Conservation (phyloP, 2,888 invertebrate species). For the Rhamphomyia laevipes region DNA sequence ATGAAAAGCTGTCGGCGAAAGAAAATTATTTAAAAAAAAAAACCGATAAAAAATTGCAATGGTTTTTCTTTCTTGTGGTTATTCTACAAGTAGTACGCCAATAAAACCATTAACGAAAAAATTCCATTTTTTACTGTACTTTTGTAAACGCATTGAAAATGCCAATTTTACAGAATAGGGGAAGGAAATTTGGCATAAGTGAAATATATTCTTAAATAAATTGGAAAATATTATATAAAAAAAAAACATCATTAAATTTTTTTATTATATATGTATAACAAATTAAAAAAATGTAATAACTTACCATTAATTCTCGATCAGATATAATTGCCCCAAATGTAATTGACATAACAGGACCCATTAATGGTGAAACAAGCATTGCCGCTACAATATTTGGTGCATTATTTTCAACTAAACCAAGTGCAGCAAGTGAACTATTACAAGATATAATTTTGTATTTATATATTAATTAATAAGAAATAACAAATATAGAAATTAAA, state of each 20-base stretch:
- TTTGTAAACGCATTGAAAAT: slow-evolving; percentile 8
- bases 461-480: too few species aligned
- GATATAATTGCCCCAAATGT: slow-evolving; percentile 73
- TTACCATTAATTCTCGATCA: slow-evolving; percentile 49
- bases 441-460: too few species aligned
- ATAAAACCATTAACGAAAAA: too few species aligned
- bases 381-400: slow-evolving; percentile 69
- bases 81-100: slow-evolving; percentile 4
- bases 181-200: background rate
- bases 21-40: background rate
- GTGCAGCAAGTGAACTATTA: slow-evolving; percentile 70
- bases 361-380: slow-evolving; percentile 63
- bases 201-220: slow-evolving; percentile 1
- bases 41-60: too few species aligned
- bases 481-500: too few species aligned
- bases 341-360: slow-evolving; percentile 80
- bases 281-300: slow-evolving; percentile 14
- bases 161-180: background rate
- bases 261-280: too few species aligned
- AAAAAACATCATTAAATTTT: too few species aligned
- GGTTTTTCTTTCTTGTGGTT: background rate
- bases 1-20: background rate
- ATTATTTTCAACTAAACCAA: slow-evolving; percentile 73
- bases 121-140: too few species aligned
- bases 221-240: too few species aligned